A percentile compares a stretch with the other conserved stretches of the same genome.
phyloP scores from a whole-genome alignment of 2,113 vertebrate genomes.

The Peromyscus maniculatus region DNA sequence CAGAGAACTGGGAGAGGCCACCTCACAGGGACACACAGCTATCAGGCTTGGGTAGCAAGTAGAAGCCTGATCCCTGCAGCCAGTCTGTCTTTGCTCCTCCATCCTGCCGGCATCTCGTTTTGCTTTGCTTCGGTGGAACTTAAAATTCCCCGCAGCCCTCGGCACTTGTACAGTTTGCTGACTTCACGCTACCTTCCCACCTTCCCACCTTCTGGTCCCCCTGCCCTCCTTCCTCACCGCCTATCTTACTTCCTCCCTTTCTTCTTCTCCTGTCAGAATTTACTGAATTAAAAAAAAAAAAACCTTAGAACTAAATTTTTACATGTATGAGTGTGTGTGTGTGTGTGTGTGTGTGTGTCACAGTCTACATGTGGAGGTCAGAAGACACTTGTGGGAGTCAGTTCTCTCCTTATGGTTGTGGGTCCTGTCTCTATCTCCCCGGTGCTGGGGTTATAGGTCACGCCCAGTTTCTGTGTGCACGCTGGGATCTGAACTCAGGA shows the following conservation, averaged over 20 bases:
- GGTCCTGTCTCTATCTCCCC: not conserved
- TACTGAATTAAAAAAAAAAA: not conserved
- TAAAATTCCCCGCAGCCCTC: not conserved
- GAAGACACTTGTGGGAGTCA: not conserved
- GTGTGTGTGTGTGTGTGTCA: not conserved
- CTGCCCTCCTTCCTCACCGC: not conserved
- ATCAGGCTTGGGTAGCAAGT: not conserved
- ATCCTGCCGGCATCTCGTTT: not conserved
- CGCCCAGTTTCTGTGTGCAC: not conserved
- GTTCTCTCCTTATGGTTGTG: not conserved
- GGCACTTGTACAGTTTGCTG: not conserved
- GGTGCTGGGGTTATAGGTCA: not conserved
- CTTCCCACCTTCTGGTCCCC: too few relatives aligned
- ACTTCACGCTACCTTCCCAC: not conserved
- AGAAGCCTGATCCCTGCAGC: not conserved
- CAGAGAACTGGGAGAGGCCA: not conserved
- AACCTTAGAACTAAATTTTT: not conserved
- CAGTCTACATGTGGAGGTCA: not conserved
- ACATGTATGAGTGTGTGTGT: not conserved
- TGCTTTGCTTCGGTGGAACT: not conserved
- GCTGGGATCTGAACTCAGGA: not conserved
- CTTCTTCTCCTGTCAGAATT: not conserved
- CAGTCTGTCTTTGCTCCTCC: not conserved
- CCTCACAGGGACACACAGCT: not conserved
- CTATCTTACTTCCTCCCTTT: not conserved